Conservation (phyloP, 2,113 vertebrate genomes). For the Falcunculus frontatus region DNA sequence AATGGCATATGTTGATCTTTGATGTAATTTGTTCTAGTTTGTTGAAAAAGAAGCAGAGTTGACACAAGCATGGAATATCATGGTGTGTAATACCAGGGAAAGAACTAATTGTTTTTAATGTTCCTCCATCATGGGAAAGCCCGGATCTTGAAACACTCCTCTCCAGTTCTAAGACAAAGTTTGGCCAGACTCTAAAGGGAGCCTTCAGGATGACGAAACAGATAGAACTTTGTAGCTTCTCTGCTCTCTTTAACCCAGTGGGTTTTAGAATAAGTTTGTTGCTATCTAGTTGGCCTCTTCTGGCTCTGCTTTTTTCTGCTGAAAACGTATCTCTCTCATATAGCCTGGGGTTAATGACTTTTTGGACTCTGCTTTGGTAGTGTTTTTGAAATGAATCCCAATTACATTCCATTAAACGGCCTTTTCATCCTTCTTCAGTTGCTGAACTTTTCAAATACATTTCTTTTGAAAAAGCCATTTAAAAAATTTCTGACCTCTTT, state of each 20-base stretch:
- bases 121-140: background rate
- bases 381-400: background rate
- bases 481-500: background rate
- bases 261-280: background rate
- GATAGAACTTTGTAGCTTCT: background rate
- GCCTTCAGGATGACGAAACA: background rate
- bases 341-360: background rate
- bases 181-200: background rate
- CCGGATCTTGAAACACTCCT: background rate
- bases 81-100: background rate
- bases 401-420: background rate
- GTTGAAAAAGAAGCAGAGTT: background rate
- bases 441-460: background rate
- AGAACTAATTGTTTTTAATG: background rate
- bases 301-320: background rate
- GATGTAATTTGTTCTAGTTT: background rate
- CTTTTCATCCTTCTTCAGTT: background rate
- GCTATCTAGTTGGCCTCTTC: background rate
- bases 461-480: background rate
- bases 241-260: background rate
- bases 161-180: background rate
- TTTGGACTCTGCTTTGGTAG: background rate
- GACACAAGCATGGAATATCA: background rate
- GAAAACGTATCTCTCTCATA: background rate
- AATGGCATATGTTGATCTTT: background rate